phyloP scores from a whole-genome alignment of 2,888 invertebrate genomes.

The Chalcis sispes region DNA sequence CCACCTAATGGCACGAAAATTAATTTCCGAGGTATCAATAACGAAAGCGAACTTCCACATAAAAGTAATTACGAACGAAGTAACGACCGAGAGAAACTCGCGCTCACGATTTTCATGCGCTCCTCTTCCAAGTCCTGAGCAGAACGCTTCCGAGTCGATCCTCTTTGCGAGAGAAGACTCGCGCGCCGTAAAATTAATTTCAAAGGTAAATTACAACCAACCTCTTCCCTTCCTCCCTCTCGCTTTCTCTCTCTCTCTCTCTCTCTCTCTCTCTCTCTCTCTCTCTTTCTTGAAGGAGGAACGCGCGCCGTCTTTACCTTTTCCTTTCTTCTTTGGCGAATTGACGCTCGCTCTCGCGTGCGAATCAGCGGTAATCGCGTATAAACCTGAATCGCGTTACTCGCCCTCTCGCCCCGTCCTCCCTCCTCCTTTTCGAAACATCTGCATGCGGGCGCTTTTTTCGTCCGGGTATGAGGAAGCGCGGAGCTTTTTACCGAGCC shows the following conservation, averaged over 20 bases:
- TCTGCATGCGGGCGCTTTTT: conserved; percentile 45
- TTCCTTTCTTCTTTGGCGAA: no score
- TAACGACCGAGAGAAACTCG: conserved; percentile 3
- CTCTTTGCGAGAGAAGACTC: no score
- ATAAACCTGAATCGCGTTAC: conserved; percentile 60
- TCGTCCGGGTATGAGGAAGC: not conserved
- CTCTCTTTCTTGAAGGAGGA: no score
- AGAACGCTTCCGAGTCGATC: not conserved
- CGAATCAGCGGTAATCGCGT: conserved; percentile 55
- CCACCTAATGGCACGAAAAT: conserved; percentile 50
- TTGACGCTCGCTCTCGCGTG: not conserved
- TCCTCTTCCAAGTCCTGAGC: conserved; percentile 11
- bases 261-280: no score
- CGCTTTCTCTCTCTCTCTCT: no score
- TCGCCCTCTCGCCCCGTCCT: no score
- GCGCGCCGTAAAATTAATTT: conserved; percentile 51
- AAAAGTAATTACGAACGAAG: conserved; percentile 45
- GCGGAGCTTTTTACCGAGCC: not conserved
- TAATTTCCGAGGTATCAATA: conserved; percentile 56
- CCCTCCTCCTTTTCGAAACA: no score
- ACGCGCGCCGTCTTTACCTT: no score
- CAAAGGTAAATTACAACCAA: conserved; percentile 43
- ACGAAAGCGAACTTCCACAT: conserved; percentile 20
- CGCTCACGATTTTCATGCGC: not conserved
- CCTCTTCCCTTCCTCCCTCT: not conserved